A percentile compares a stretch with the other conserved stretches of the same genome.
phyloP scores from a whole-genome alignment of 2,797 vertebrate species.

The Rhinatrema bivittatum region DNA sequence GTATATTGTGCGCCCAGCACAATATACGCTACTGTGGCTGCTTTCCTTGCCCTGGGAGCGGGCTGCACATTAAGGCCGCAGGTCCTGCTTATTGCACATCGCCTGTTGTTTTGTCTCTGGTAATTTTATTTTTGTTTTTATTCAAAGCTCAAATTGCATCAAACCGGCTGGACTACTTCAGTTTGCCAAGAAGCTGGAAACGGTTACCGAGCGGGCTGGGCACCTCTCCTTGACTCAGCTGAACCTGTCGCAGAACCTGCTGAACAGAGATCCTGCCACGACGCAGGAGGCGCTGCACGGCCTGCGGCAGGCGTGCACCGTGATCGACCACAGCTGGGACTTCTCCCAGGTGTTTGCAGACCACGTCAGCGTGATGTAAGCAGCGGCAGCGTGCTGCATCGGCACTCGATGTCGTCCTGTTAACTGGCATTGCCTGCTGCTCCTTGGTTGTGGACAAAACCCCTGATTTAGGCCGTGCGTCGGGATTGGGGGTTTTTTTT shows the following conservation, averaged over 20 bases:
- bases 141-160: constrained; percentile 81
- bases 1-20: too few species aligned
- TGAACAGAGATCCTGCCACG: constrained; percentile 67
- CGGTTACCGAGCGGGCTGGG: constrained; percentile 42
- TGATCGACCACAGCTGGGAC: constrained; percentile 69
- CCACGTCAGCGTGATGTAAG: constrained; percentile 76
- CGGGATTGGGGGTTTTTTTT: too few species aligned
- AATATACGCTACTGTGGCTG: too few species aligned
- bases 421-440: too few species aligned
- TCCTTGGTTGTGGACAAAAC: background rate
- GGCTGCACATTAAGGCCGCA: too few species aligned
- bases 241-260: constrained; percentile 74
- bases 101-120: too few species aligned
- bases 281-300: constrained; percentile 61
- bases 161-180: constrained; percentile 76
- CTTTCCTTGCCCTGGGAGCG: too few species aligned
- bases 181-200: constrained; percentile 63
- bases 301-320: constrained; percentile 56
- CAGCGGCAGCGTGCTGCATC: background rate
- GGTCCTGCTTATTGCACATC: too few species aligned
- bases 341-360: constrained; percentile 75
- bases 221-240: constrained; percentile 54
- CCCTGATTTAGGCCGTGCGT: too few species aligned
- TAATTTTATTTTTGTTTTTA: background rate
- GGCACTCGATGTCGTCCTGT: background rate